Base-by-base conservation (phyloP, 2,797 vertebrate species). In the Gallinago solitaria region DNA sequence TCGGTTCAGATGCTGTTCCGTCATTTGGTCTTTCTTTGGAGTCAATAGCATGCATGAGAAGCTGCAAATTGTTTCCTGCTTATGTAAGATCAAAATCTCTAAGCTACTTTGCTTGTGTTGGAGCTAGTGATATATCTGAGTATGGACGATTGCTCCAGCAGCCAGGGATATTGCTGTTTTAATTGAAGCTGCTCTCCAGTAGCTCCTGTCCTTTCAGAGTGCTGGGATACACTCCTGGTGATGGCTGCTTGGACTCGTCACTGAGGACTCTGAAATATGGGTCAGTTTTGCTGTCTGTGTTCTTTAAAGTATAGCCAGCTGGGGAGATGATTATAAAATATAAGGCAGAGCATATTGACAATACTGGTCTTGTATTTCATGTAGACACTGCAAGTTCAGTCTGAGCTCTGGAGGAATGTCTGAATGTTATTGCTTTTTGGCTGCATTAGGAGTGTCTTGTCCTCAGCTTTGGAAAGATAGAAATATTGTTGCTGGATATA, bases 371-470 rank as follows among this genome's bases (percentile, higher is more conserved):
- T 89, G 68, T 77, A 75, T 95, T 96, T 95, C 68, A 74, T 30
- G 16, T 35, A n/a, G 56, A 93, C 64, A 54, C 81, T 74, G 63
- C n/a, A 92, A 74, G 74, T 67, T 94, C 78, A 73, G 35, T 83
- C 86, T 85, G 91, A 90, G 70, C 57, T 82, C 21, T 70, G 51
- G 86, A 92, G 68, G 48, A 95, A 95, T 83, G 81, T 87, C 90
- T 94, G 81, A 93, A 74, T 53, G 67, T 45, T 84, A 60, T 9
- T 68, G 60, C 23, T 74, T 89, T 94, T 92, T 93, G 90, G 56
- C 75, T 84, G 32, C 45, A 16, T 70, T 57, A 56, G n/a, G 25
- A 15, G 15, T 83, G 56, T 70, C 67, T 92, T 93, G 67, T 92
- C 86, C 35, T 90, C 83, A 74, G 43, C 43, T 89, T 87, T 60